Evolutionary conservation across 1,140 invertebrate genomes (phyloP).

Genomic region (Sycobia sp.): DNA sequence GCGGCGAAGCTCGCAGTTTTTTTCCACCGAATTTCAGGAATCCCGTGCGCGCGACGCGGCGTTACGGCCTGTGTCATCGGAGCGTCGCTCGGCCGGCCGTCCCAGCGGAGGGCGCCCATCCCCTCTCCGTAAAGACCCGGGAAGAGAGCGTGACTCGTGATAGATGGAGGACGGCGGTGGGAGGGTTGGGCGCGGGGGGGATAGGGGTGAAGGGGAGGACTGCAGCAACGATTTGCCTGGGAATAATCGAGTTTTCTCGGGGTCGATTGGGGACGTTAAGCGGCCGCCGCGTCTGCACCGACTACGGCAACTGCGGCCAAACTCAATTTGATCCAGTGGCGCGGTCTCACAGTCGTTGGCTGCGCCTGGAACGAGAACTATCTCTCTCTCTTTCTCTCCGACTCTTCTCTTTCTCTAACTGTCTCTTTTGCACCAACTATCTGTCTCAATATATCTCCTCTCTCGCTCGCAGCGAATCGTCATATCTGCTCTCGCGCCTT

Average conservation of each 20-base stretch:
- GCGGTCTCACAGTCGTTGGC: neutral
- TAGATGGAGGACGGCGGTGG: neutral
- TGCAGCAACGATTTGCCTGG: constrained; percentile 22
- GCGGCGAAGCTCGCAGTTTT: too few relatives aligned
- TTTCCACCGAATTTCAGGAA: too few relatives aligned
- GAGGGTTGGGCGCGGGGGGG: neutral
- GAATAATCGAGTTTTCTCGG: constrained; percentile 43
- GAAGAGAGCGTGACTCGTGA: neutral
- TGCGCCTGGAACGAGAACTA: neutral
- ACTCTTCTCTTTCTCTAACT: neutral
- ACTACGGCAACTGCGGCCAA: constrained; percentile 33
- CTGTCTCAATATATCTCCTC: neutral
- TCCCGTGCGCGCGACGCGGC: too few relatives aligned
- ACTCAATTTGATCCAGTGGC: constrained; percentile 42
- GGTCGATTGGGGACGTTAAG: constrained; percentile 43
- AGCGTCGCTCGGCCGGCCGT: too few relatives aligned
- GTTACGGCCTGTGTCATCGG: too few relatives aligned
- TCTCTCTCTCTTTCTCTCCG: neutral
- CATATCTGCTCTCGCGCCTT: neutral
- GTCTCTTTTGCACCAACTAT: neutral
- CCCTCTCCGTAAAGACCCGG: neutral
- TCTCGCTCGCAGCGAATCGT: neutral
- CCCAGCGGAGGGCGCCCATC: neutral
- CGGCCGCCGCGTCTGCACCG: constrained; percentile 31
- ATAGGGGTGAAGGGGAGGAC: too few relatives aligned